A percentile compares a stretch with the other conserved stretches of the same genome.
Conservation (phyloP, 2,888 invertebrate species). For the Drosophila putrida region DNA sequence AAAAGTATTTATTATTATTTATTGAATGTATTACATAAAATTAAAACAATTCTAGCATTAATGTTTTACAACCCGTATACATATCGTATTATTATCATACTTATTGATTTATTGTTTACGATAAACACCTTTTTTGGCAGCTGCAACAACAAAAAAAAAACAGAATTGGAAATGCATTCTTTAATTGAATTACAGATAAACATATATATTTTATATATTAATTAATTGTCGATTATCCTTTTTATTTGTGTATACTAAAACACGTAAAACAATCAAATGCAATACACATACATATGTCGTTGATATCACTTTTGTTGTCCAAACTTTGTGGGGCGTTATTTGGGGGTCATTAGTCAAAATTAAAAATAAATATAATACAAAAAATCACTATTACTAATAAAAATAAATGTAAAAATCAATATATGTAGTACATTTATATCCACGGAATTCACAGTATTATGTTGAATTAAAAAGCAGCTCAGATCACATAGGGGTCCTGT, state of each 20-base stretch:
- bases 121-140: constrained; percentile 43
- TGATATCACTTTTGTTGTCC: constrained; percentile 32
- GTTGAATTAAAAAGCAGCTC: background rate
- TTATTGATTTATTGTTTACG: constrained; percentile 39
- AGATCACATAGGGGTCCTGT: background rate
- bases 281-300: constrained; percentile 13
- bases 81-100: constrained; percentile 75
- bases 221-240: constrained; percentile 10
- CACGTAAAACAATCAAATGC: constrained; percentile 37
- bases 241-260: constrained; percentile 23
- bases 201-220: constrained; percentile 19
- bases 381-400: constrained; percentile 48
- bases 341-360: constrained; percentile 38
- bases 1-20: constrained; percentile 79
- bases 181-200: constrained; percentile 23
- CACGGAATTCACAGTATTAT: background rate
- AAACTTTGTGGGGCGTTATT: constrained; percentile 35
- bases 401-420: background rate
- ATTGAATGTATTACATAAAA: constrained; percentile 60
- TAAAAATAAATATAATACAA: constrained; percentile 16
- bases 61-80: constrained; percentile 48
- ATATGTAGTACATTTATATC: background rate
- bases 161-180: constrained; percentile 24
- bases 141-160: constrained; percentile 27
- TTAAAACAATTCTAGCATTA: constrained; percentile 48